Evolutionary conservation across 2,888 invertebrate species (phyloP), one percentile per base, ranked within the genome.

Genomic region (Drosophila niveifrons): DNA sequence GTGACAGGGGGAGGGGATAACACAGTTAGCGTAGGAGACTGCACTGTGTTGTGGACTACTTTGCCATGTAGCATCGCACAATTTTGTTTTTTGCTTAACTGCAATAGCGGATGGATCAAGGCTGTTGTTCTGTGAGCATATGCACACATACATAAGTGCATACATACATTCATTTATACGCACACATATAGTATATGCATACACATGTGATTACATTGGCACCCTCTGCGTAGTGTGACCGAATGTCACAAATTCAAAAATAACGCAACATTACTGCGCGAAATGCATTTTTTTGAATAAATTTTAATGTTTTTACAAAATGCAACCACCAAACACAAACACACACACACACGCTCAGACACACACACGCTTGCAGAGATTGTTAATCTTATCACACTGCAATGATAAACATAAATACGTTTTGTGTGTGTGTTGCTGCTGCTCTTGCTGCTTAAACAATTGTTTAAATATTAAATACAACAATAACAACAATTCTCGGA

Each of bases 151-250:
- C 23, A 23, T 23, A 23, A 23, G 1, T 23, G 4, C 23, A 23
- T 23, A 23, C 23, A 23, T 23, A 23, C 23, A 23, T 23, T 4
- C 23, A 23, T 23, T 23, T 6, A 23, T 23, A 23, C 23, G 23
- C 23, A 23, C 23, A 23, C 23, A 4, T 23, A 23, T 23, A 23
- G 23, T 39, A 36, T 53, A 72, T 44, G 34, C 58, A 84, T 67
- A 88, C 80, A 89, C 88, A 90, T 88, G 85, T 89, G 89, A 89
- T 85, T 85, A 70, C 63, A 69, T 36, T 53, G 55, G 44, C 46
- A 55, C 28, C 31, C 43, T 50, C 43, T 44, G 53, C 7, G 55
- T 63, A 81, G 82, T 82, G 89, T 82, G 82, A 36, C 82, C 89
- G 48, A 28, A 39, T 53, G 46, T 17, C 9, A 39, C 31, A 10